These are phyloP conservation scores for Gobiocypris rarus DNA, from an alignment of 2,113 vertebrate species.

Conservation along the genomic window DNA sequence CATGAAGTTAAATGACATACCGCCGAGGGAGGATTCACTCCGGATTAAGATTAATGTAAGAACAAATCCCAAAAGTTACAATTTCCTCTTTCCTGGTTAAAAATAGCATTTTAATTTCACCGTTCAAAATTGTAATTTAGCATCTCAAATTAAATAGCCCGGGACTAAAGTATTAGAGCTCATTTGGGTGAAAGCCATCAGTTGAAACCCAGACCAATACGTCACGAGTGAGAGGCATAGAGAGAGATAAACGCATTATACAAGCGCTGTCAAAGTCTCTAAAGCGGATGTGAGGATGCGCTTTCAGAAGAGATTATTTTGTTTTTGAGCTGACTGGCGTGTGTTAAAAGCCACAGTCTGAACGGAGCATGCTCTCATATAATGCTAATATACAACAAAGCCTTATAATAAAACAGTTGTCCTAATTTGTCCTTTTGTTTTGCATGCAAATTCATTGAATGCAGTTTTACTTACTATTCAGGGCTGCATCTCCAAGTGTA, in stretches of 20 bases:
- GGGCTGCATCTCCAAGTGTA: neutral
- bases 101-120: constrained; percentile 9
- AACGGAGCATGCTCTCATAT: constrained; percentile 4
- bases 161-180: constrained; percentile 25
- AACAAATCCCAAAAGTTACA: neutral
- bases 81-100: neutral
- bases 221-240: constrained; percentile 56
- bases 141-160: constrained; percentile 33
- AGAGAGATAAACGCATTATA: constrained; percentile 61
- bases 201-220: constrained; percentile 53
- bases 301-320: constrained; percentile 68
- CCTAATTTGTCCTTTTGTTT: constrained; percentile 16
- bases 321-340: constrained; percentile 33
- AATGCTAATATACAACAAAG: constrained; percentile 9
- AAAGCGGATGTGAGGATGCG: constrained; percentile 62
- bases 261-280: constrained; percentile 68
- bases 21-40: neutral
- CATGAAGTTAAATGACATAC: neutral
- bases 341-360: constrained; percentile 22
- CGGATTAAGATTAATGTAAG: neutral
- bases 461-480: neutral
- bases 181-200: constrained; percentile 38
- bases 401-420: neutral
- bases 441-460: neutral
- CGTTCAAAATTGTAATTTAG: constrained; percentile 28